phyloP scores from a whole-genome alignment of 2,888 invertebrate genomes.

The Drosophila mettleri region DNA sequence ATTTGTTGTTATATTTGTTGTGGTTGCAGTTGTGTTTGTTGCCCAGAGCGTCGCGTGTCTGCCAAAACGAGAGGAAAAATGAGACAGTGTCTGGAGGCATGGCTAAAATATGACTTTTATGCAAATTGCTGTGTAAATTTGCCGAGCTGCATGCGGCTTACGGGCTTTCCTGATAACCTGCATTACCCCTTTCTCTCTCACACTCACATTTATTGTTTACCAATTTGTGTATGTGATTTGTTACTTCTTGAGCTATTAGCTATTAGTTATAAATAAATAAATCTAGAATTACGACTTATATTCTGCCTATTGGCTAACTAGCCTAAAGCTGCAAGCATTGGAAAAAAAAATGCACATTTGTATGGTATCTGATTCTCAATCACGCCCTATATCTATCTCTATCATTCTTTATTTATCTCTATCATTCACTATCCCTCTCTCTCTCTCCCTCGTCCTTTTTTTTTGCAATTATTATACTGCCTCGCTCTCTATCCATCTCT shows the following conservation, averaged over 20 bases:
- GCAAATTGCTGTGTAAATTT: slow-evolving; percentile 76
- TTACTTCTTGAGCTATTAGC: slow-evolving; percentile 56
- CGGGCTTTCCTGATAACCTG: slow-evolving; percentile 36
- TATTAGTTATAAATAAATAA: too few species aligned
- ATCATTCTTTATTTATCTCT: too few species aligned
- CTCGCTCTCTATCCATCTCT: too few species aligned
- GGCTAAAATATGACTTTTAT: slow-evolving; percentile 78
- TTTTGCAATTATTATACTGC: too few species aligned
- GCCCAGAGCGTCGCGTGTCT: slow-evolving; percentile 45
- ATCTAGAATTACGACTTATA: too few species aligned
- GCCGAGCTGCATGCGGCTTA: slow-evolving; percentile 44
- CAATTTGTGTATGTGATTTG: slow-evolving; percentile 74
- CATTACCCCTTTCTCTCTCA: background rate
- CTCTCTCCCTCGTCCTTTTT: too few species aligned
- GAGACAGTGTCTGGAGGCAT: slow-evolving; percentile 54
- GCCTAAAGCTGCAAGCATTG: too few species aligned
- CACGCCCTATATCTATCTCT: background rate
- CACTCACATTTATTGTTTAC: slow-evolving; percentile 70
- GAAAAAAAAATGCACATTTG: too few species aligned
- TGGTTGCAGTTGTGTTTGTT: slow-evolving; percentile 8
- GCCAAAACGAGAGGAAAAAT: slow-evolving; percentile 45
- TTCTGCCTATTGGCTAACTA: too few species aligned
- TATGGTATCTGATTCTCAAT: too few species aligned
- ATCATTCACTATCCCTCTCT: background rate
- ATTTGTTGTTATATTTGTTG: background rate